phyloP scores from a whole-genome alignment of 2,888 invertebrate species.

The Lithophane semibrunnea region DNA sequence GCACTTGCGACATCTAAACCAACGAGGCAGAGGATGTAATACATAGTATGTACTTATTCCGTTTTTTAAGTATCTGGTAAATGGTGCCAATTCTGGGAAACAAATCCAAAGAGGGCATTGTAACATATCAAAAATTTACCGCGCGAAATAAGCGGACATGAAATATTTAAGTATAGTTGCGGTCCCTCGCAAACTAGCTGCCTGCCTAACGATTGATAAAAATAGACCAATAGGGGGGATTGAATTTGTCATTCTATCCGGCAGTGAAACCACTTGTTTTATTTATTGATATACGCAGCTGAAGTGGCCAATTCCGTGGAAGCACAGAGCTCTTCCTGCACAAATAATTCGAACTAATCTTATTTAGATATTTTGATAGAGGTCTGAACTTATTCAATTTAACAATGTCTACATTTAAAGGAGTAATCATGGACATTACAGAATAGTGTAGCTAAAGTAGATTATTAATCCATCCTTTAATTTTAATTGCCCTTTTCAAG shows the following conservation, averaged over 20 bases:
- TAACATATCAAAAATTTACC: constrained; percentile 21
- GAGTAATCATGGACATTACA: not conserved
- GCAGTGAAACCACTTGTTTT: constrained; percentile 60
- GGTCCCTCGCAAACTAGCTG: constrained; percentile 56
- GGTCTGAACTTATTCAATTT: not conserved
- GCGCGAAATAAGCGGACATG: constrained; percentile 47
- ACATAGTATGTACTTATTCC: not conserved
- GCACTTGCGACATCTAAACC: not conserved
- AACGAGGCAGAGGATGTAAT: not conserved
- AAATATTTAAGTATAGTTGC: constrained; percentile 49
- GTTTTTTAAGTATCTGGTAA: not conserved
- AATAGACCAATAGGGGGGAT: constrained; percentile 62
- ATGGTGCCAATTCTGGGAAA: not conserved
- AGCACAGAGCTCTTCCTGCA: constrained; percentile 53
- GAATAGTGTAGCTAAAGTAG: not conserved
- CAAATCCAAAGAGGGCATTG: constrained; percentile 3
- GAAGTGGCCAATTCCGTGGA: constrained; percentile 52
- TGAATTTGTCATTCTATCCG: constrained; percentile 65
- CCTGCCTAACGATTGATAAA: constrained; percentile 60
- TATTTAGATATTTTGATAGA: not conserved
- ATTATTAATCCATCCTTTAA: not conserved
- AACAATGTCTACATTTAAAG: too few relatives aligned
- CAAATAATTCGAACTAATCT: constrained; percentile 12
- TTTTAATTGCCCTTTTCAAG: not conserved
- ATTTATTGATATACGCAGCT: constrained; percentile 57